phyloP scores from a whole-genome alignment of 2,888 invertebrate genomes.

The Pasiphila rectangulata region DNA sequence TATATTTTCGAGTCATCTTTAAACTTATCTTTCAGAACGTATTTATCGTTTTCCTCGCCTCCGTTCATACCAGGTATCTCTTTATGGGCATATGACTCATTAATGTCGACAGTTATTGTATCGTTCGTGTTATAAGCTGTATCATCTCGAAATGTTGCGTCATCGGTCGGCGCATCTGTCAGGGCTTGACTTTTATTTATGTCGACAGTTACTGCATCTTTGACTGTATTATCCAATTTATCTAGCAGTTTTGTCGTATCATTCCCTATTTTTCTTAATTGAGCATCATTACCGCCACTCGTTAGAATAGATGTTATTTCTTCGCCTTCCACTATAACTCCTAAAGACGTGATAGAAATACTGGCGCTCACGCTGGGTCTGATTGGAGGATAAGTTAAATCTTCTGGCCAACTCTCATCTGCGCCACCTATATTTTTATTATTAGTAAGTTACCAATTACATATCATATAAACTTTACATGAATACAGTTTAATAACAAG shows the following conservation, averaged over 20 bases:
- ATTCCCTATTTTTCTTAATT: neutral
- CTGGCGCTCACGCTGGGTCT: constrained; percentile 54
- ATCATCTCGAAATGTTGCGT: too few species aligned
- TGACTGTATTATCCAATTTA: neutral
- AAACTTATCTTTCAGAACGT: neutral
- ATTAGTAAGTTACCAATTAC: neutral
- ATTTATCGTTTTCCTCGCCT: neutral
- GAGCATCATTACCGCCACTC: constrained; percentile 2
- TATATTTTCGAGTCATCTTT: neutral
- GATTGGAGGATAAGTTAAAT: constrained; percentile 36
- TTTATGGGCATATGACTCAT: too few species aligned
- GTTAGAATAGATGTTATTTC: constrained; percentile 37
- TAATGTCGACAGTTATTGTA: too few species aligned
- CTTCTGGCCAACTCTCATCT: constrained; percentile 65
- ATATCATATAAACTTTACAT: neutral
- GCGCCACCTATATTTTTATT: constrained; percentile 47
- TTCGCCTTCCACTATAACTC: constrained; percentile 55
- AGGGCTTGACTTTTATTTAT: too few species aligned
- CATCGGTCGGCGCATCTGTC: too few species aligned
- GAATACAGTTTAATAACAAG: too few species aligned
- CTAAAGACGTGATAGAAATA: constrained; percentile 62
- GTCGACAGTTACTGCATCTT: neutral
- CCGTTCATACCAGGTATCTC: too few species aligned
- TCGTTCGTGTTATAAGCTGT: too few species aligned
- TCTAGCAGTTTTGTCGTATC: neutral